These are phyloP conservation scores for Aphidius colemani DNA, from an alignment of 2,888 invertebrate genomes.

Conservation along the genomic window DNA sequence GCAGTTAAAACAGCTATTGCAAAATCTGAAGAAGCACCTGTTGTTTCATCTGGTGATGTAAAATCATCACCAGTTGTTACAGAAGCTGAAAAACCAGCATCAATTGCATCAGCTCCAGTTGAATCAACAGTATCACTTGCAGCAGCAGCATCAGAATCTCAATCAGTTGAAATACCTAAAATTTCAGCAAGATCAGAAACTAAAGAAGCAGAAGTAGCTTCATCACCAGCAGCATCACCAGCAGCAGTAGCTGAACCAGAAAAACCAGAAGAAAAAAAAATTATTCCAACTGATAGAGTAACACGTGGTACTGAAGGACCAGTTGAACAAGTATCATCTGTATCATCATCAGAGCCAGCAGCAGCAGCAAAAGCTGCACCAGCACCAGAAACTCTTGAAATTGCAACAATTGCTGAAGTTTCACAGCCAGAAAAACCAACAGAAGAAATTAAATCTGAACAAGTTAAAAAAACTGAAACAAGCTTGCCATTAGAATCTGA, in stretches of 20 bases:
- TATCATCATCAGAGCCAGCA: constrained; percentile 24
- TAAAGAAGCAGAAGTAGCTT: constrained; percentile 22
- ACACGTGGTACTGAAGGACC: constrained; percentile 49
- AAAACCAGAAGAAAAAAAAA: constrained; percentile 39
- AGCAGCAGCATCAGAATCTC: constrained; percentile 13
- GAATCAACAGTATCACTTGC: constrained; percentile 1
- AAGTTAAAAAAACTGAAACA: constrained; percentile 1
- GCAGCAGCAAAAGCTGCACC: constrained; percentile 5
- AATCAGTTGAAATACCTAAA: constrained; percentile 31
- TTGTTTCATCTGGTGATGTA: too few species aligned
- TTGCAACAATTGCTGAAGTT: too few species aligned
- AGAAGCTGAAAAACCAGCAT: neutral
- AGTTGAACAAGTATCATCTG: constrained; percentile 38
- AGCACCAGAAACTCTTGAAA: too few species aligned
- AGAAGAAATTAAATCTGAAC: too few species aligned
- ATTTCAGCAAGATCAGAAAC: constrained; percentile 28
- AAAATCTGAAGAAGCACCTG: too few species aligned
- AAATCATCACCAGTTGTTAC: too few species aligned
- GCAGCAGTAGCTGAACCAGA: constrained; percentile 32
- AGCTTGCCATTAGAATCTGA: constrained; percentile 40
- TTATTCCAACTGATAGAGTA: constrained; percentile 43
- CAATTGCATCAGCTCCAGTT: neutral
- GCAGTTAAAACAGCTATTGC: neutral
- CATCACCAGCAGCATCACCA: neutral
- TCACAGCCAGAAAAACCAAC: too few species aligned